Base-by-base conservation (phyloP, 2,113 vertebrate species). In the Rhea pennata region DNA sequence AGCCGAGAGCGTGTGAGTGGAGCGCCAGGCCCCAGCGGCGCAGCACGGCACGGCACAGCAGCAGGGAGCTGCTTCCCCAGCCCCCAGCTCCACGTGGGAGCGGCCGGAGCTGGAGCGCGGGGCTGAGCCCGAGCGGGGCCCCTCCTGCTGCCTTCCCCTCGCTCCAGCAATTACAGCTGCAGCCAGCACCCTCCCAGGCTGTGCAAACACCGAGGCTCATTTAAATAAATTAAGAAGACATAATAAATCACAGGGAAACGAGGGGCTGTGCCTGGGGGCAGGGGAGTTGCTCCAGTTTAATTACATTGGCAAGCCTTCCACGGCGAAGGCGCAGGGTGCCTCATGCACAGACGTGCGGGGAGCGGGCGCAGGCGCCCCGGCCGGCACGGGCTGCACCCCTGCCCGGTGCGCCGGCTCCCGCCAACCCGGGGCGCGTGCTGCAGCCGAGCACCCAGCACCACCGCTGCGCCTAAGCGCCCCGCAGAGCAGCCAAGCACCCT, bases 191-290 rank as follows among this genome's bases (percentile, higher is more conserved):
- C 90, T 90, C 89, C 74, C 64, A 83, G 91, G 58, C 95, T 95
- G 87, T 83, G 96, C 95, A 91, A 95, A 95, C 87, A 92, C 90
- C 3, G 10, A 72, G 79, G 53, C 65, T 93, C 87, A 94, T 96
- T 96, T 94, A 78, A 96, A 96, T 96, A 94, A 92, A 95, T 96
- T 92, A 96, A 93, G 92, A 91, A 15, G 90, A 96, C 93, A 90
- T 95, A 86, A 96, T 96, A 94, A 96, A 96, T 96, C 96, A 96
- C 83, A 93, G 72, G 93, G 88, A 95, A 94, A 94, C 46, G 90
- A 93, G 90, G 96, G 93, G 90, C 92, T 84, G 88, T 50, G 92
- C 95, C 96, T 95, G 33, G 80, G 96, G 95, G 95, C 93, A 97
- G 86, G 73, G 83, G 79, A 93, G 93, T 93, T 90, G 83, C 92